Conservation (phyloP, 2,113 vertebrate species). For the Pelvicachromis taeniatus region DNA sequence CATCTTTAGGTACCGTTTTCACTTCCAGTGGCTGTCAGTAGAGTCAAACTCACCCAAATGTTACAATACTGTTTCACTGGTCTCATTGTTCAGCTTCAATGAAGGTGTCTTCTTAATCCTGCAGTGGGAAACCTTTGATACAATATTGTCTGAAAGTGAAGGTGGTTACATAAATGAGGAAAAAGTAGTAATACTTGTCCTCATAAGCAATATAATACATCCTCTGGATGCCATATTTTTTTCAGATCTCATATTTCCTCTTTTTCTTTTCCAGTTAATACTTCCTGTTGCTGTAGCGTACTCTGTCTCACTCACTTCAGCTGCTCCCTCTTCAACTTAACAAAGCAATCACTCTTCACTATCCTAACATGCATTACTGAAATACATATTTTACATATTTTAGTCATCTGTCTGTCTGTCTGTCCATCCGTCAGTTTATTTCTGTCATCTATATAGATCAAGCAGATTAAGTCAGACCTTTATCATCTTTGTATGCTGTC, state of each 20-base stretch:
- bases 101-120: not conserved
- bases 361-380: not conserved
- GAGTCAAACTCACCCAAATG: not conserved
- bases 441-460: not conserved
- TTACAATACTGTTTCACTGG: not conserved
- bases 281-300: not conserved
- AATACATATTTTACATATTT: not conserved
- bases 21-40: not conserved
- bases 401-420: not conserved
- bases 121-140: not conserved
- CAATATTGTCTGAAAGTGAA: not conserved
- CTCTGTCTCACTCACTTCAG: not conserved
- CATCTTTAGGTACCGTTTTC: not conserved
- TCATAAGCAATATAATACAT: not conserved
- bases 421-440: accelerated
- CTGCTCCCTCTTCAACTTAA: not conserved
- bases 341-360: not conserved
- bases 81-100: not conserved
- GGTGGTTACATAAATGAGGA: not conserved
- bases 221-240: not conserved
- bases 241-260: not conserved
- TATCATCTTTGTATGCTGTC: not conserved
- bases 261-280: not conserved
- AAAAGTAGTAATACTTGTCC: not conserved
- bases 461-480: not conserved